Evolutionary conservation across 2,113 vertebrate species (phyloP), one percentile per base, ranked within the genome.

Genomic region (Hippoglossus stenolepis): DNA sequence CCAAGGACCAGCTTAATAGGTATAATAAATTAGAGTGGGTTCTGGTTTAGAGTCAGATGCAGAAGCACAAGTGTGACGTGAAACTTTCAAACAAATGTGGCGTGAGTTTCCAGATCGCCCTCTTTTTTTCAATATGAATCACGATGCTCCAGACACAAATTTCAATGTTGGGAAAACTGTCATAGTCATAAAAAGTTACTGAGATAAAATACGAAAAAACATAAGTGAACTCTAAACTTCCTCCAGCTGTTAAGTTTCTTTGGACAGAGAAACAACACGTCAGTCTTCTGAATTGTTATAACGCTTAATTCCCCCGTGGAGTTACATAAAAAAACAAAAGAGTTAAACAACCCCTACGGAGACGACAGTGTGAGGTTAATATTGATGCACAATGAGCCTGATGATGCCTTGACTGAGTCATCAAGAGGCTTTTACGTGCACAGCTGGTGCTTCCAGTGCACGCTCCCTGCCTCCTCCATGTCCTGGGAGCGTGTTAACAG

Each of bases 331-430:
- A 15, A 67, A 14, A 4, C 10, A 40, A 65, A 79, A 72, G 35
- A 45, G 65, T 77, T 73, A 71, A 67, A 59, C 11, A 54, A 65
- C 31, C 58, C 73, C 81, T 0, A 66, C 1, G 0, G 82, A 83
- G 78, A 74, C 40, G 69, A 54, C 7, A 40, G 60, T 49, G 79
- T 77, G 49, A 28, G 7, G 58, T 87, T 82, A 75, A 75, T 87
- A 79, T 87, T 89, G 70, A 86, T 73, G 77, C 68, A 58, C 64
- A 81, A 75, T 76, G 73, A 54, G 82, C 64, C 82, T 90, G 78
- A 87, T 86, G 80, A 89, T 77, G 80, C 85, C 74, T 83, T 81
- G 83, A 92, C 87, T 83, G 85, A 89, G 79, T 77, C 77, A 86
- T 84, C 71, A 84, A 79, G 88, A 86, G 84, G 75, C 60, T 80